A percentile compares a stretch with the other conserved stretches of the same genome.
Evolutionary conservation across 2,888 invertebrate genomes (phyloP).

Genomic region (Linnaemya vulpina): DNA sequence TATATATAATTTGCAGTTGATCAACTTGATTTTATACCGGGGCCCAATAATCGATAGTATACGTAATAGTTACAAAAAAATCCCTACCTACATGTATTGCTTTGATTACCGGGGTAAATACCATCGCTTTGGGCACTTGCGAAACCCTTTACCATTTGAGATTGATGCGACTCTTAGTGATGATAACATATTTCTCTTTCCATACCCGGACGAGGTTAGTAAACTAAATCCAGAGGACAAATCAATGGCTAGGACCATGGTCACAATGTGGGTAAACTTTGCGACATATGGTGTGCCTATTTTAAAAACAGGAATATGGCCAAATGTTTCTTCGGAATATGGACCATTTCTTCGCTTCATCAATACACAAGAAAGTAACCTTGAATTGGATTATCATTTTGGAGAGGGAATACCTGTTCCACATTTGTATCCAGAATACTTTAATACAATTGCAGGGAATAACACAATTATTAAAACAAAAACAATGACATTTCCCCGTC

Average conservation of each 20-base stretch:
- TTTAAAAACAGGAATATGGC: constrained; percentile 77
- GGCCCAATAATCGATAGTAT: constrained; percentile 79
- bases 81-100: constrained; percentile 83
- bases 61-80: constrained; percentile 75
- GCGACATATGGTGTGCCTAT: constrained; percentile 78
- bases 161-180: constrained; percentile 85
- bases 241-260: constrained; percentile 82
- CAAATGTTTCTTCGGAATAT: constrained; percentile 76
- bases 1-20: constrained; percentile 72
- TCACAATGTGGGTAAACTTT: constrained; percentile 82
- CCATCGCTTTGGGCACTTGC: constrained; percentile 81
- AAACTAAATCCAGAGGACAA: constrained; percentile 80
- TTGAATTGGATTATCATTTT: constrained; percentile 80
- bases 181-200: constrained; percentile 85
- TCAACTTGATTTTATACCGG: constrained; percentile 80
- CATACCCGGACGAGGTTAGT: constrained; percentile 80
- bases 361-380: constrained; percentile 72
- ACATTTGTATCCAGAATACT: constrained; percentile 75
- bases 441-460: constrained; percentile 60
- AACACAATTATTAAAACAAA: constrained; percentile 50
- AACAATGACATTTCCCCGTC: constrained; percentile 1
- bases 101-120: constrained; percentile 84
- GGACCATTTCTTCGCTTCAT: constrained; percentile 82
- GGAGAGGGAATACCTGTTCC: constrained; percentile 80
- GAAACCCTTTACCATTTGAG: constrained; percentile 81